Evolutionary conservation across 2,113 vertebrate genomes (phyloP).

Genomic region (Clupea harengus): DNA sequence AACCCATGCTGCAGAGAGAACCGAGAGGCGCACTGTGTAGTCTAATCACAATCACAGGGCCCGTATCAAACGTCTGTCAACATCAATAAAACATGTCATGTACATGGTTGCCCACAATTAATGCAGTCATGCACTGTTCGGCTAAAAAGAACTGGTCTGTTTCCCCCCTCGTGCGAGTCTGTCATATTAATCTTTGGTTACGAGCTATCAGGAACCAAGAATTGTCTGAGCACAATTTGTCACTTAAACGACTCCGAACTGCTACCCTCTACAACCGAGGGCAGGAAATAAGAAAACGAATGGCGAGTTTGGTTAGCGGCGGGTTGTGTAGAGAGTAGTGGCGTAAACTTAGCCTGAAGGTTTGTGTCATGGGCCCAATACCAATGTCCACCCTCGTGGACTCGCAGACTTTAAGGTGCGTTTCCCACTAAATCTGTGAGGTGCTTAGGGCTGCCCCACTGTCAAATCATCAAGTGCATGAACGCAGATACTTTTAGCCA

Average conservation of each 20-base stretch:
- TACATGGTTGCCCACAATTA: constrained; percentile 33
- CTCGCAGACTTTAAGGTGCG: too few species aligned
- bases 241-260: neutral
- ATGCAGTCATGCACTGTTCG: neutral
- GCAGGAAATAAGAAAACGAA: neutral
- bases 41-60: constrained; percentile 35
- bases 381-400: too few species aligned
- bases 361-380: neutral
- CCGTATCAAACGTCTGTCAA: constrained; percentile 28
- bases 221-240: neutral
- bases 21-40: constrained; percentile 1
- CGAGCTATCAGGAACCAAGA: neutral
- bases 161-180: neutral
- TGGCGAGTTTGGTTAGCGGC: neutral
- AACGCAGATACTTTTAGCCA: too few species aligned
- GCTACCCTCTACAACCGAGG: neutral
- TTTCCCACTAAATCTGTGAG: too few species aligned
- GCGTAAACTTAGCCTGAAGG: neutral
- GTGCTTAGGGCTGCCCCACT: too few species aligned
- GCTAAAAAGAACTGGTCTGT: neutral
- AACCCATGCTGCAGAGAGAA: constrained; percentile 10
- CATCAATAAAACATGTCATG: constrained; percentile 10
- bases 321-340: neutral
- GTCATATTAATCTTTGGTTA: neutral
- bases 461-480: too few species aligned